These are phyloP conservation scores for Aradus depressus DNA, from an alignment of 2,888 invertebrate genomes.

Conservation along the genomic window DNA sequence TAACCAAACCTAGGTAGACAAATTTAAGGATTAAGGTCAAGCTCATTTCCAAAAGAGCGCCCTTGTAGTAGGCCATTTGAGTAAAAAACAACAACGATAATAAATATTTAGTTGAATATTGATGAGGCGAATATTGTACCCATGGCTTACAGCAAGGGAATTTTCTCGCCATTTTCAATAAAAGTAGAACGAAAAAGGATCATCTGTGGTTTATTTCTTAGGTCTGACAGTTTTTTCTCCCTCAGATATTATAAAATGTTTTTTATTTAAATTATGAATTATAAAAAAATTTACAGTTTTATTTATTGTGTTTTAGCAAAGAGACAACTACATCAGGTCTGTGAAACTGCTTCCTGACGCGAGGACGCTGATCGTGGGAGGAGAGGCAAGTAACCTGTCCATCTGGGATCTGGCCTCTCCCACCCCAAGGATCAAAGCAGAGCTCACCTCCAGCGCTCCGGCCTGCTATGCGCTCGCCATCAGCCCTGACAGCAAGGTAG, in stretches of 20 bases:
- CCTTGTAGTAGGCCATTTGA: no score
- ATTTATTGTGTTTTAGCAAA: conserved; percentile 49
- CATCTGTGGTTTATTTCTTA: no score
- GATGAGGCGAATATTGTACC: no score
- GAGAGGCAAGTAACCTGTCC: conserved; percentile 88
- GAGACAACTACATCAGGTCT: conserved; percentile 91
- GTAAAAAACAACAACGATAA: no score
- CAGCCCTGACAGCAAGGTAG: conserved; percentile 85
- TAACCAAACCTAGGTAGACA: no score
- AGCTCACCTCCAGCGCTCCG: conserved; percentile 80
- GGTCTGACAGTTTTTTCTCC: background rate
- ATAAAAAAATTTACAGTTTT: background rate
- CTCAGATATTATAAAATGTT: background rate
- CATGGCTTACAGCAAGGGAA: no score
- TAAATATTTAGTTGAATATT: no score
- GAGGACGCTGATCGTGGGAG: conserved; percentile 87
- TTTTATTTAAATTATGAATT: background rate
- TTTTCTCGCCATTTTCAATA: no score
- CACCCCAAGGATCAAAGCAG: conserved; percentile 84
- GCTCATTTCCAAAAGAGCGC: no score
- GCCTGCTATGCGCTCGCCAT: conserved; percentile 97
- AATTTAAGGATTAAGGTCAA: no score
- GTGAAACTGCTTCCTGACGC: conserved; percentile 92
- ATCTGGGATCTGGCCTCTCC: conserved; percentile 92
- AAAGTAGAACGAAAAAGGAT: no score